A percentile compares a stretch with the other conserved stretches of the same genome.
Evolutionary conservation across 1,140 invertebrate species (phyloP).

Genomic region (Atopsyche davidsoni): DNA sequence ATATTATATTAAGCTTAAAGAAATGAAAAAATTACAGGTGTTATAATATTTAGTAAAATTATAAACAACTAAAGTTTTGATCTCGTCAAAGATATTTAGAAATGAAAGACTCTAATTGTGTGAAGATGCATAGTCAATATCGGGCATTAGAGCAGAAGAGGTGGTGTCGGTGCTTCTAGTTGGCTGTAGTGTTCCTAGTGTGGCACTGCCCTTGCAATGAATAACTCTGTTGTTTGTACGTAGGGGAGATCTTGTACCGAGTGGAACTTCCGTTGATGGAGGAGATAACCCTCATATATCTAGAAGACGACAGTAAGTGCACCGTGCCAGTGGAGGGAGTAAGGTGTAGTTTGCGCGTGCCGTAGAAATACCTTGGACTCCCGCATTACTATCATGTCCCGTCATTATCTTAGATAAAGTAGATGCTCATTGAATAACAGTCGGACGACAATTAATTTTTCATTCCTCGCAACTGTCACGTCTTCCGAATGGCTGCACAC

Average conservation of each 20-base stretch:
- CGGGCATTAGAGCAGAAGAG: no score
- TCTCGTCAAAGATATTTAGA: no score
- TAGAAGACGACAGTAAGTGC: constrained; percentile 63
- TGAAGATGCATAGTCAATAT: no score
- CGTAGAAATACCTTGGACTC: constrained; percentile 50
- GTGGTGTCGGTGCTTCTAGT: constrained; percentile 51
- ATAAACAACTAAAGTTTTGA: no score
- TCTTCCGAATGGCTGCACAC: constrained; percentile 26
- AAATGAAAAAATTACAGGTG: no score
- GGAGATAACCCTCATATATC: constrained; percentile 83
- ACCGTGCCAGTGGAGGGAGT: constrained; percentile 39
- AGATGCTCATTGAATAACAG: constrained; percentile 52
- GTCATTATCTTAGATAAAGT: constrained; percentile 47
- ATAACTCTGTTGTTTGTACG: constrained; percentile 61
- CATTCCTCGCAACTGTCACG: constrained; percentile 37
- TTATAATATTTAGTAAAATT: no score
- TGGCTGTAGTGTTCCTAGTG: constrained; percentile 36
- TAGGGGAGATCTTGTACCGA: constrained; percentile 82
- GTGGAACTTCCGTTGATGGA: constrained; percentile 84
- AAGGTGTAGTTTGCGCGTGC: constrained; percentile 52
- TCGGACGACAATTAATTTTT: constrained; percentile 39
- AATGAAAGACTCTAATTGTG: no score
- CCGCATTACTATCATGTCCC: constrained; percentile 51
- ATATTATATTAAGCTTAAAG: no score
- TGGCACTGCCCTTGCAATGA: no score